These are phyloP conservation scores for Montifringilla adamsi DNA, from an alignment of 2,113 vertebrate genomes.

Conservation along the genomic window DNA sequence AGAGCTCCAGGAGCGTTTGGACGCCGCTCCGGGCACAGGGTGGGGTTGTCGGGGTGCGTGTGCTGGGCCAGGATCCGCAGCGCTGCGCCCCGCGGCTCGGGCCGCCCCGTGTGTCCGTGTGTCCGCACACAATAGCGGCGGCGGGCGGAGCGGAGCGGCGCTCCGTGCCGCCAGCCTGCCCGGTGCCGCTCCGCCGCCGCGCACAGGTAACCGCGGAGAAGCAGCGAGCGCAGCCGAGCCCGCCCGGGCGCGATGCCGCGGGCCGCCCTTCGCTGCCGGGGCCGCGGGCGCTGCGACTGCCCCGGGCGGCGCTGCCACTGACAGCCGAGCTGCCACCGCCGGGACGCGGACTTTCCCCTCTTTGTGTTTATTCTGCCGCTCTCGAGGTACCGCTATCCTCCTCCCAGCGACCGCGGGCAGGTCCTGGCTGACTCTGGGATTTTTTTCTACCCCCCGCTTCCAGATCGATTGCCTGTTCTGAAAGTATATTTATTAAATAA, in stretches of 20 bases:
- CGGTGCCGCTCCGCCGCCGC: neutral
- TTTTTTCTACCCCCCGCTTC: neutral
- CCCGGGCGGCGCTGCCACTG: neutral
- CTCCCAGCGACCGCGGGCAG: neutral
- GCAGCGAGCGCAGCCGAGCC: neutral
- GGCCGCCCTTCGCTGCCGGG: neutral
- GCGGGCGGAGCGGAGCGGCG: neutral
- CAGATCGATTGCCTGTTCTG: neutral
- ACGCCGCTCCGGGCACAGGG: neutral
- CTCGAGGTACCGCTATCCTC: neutral
- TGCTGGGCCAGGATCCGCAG: neutral
- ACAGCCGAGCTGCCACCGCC: neutral
- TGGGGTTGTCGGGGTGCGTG: neutral
- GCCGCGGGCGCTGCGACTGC: neutral
- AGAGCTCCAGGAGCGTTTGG: neutral
- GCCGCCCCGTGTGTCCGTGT: neutral
- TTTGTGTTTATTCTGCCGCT: neutral
- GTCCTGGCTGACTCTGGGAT: neutral
- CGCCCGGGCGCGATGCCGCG: neutral
- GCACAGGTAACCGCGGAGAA: constrained; percentile 15
- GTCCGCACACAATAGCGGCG: neutral
- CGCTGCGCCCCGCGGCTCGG: neutral
- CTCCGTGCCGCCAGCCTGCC: neutral
- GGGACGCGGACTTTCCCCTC: neutral
- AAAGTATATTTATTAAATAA: constrained; percentile 27